Evolutionary conservation across 2,113 vertebrate genomes (phyloP), one percentile per base, ranked within the genome.

Genomic region (Lophochroa leadbeateri): DNA sequence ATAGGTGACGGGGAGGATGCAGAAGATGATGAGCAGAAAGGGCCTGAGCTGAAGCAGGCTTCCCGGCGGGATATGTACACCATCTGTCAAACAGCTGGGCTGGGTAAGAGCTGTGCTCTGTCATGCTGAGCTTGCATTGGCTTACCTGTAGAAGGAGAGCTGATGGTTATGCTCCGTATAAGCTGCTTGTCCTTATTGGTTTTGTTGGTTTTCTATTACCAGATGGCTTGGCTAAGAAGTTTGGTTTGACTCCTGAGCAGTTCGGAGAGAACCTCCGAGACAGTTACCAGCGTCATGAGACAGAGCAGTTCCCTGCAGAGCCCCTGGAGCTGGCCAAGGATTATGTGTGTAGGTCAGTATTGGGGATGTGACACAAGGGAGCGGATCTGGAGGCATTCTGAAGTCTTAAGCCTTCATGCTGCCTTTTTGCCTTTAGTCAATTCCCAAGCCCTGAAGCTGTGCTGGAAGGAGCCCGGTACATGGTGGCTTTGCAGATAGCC

Each of bases 151-250:
- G 69, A 39, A 63, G 27, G 49, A 94, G 17, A 31, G 35, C 44
- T 39, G 79, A 18, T 63, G 16, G 11, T 61, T 89, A 87, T n/a
- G 58, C 33, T 88, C 52, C 13, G 14, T 31, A 1, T 55, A 65
- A 94, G 2, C 46, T 71, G 17, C 31, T 50, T 76, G 6, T 80
- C 17, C 47, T 82, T 43, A 35, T 31, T 17, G 0, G 0, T 33
- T 11, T 2, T 60, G 61, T 72, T 29, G 2, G 18, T 9, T 58
- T 53, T 10, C 5, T 50, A 7, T 4, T 9, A 63, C 60, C 81
- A 99, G 99, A 99, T 95, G 99, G 99, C 24, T 96, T 99, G 91
- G 99, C 99, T 65, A 99, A 99, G 96, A 99, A 99, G 96, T 99
- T 99, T 97, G 99, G 99, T 67, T 98, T 99, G 88, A 99, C 99